Base-by-base conservation (phyloP, 2,113 vertebrate genomes). In the Narcine bancroftii region DNA sequence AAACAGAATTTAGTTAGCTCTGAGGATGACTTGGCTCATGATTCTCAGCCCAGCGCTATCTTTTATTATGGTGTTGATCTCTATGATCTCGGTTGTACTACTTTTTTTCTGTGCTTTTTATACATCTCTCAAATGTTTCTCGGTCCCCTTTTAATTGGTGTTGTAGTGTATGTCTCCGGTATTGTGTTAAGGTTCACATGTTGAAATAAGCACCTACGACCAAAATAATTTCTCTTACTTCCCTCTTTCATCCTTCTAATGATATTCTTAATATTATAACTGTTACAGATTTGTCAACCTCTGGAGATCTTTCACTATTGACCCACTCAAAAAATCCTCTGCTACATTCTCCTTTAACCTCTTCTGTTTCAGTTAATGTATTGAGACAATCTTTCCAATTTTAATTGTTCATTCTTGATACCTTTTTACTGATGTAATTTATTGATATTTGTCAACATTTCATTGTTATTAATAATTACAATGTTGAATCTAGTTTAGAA, bases 211-310 rank as follows among this genome's bases (percentile, higher is more conserved):
- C 50, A 50, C 33, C 79, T 83, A 47, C 53, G 47, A 6, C 33
- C 50, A 15, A 81, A 83, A 56, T 24, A 56, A 83, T 53, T 47
- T 42, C 1, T 56, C 33, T n/a, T 56, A 83, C 9, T 83, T 83
- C 47, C n/a, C 79, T 53, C 29, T 83, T 83, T 83, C 79, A 83
- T 83, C 33, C 47, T 53, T 83, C 47, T 50, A n/a, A 10, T 83
- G 79, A 83, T 83, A 53, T 53, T 53, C 24, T 47, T 56, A 29
- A 83, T 47, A 47, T 83, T 83, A 83, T 53, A 17, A 7, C 47
- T 83, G 79, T 83, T 83, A 56, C 47, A 33, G 79, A 83, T 83
- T 56, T 56, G 47, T 83, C 79, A 83, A 83, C 79, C 79, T 13
- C 3, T 53, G 79, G 47, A 83, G 29, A 83, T 56, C 79, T 56